These are phyloP conservation scores for Eremobia ochroleuca DNA, from an alignment of 2,888 invertebrate genomes.

Conservation along the genomic window DNA sequence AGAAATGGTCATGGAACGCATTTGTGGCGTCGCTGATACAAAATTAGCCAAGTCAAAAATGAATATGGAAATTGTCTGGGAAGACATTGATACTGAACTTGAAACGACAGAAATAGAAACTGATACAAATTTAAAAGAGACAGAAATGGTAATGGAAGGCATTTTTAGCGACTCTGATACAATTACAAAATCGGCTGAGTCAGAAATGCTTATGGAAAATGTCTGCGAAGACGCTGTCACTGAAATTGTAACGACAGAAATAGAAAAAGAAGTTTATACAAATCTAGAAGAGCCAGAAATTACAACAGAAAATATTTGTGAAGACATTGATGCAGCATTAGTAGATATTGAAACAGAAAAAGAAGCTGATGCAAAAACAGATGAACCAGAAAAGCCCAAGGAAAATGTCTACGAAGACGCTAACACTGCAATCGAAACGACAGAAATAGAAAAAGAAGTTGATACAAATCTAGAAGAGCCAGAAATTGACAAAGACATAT, in stretches of 20 bases:
- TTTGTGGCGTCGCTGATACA: background rate
- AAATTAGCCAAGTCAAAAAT: background rate
- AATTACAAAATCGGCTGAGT: background rate
- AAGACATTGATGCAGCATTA: background rate
- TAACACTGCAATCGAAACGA: background rate
- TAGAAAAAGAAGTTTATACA: background rate
- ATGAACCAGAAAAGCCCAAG: background rate
- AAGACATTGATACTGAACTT: background rate
- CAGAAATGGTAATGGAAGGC: background rate
- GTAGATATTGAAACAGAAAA: background rate
- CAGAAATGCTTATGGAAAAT: background rate
- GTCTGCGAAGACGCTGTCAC: background rate
- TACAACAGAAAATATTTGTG: background rate
- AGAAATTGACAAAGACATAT: background rate
- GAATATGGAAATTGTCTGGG: background rate
- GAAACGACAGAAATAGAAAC: background rate
- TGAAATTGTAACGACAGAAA: background rate
- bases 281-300: background rate
- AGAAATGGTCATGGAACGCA: background rate
- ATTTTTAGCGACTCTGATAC: background rate
- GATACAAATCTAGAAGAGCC: background rate
- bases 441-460: conserved; percentile 6
- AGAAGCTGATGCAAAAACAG: background rate
- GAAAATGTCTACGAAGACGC: background rate
- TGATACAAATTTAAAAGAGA: background rate